These are phyloP conservation scores for Callopanchax toddi DNA, from an alignment of 2,113 vertebrate species.

Conservation along the genomic window DNA sequence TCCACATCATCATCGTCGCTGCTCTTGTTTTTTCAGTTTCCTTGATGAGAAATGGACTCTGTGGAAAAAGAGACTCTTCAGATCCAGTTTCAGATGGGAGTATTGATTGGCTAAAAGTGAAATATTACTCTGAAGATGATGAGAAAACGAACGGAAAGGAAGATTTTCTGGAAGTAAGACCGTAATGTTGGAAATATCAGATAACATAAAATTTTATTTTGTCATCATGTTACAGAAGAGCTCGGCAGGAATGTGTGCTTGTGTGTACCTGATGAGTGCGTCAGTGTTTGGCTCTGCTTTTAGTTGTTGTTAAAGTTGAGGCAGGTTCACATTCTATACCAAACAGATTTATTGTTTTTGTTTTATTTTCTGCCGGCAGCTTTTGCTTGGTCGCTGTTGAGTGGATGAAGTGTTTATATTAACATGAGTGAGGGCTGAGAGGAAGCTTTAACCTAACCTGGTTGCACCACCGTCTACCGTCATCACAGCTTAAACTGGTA, in stretches of 20 bases:
- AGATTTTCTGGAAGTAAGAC: neutral
- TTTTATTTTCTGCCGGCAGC: neutral
- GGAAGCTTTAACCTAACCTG: neutral
- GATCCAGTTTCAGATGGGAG: neutral
- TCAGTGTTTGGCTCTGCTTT: neutral
- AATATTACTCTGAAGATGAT: neutral
- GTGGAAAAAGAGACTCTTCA: neutral
- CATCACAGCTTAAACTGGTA: no score
- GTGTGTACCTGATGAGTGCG: neutral
- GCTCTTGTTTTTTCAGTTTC: neutral
- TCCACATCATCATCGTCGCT: neutral
- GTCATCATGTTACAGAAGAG: neutral
- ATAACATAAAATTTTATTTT: no score
- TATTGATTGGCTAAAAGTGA: neutral
- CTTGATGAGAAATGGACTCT: neutral
- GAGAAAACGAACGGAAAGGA: neutral
- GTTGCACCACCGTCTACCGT: no score
- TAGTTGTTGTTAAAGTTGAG: no score
- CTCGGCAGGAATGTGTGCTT: neutral
- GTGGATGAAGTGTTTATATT: neutral
- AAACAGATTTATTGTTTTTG: neutral
- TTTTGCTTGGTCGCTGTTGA: no score
- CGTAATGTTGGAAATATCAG: neutral
- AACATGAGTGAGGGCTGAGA: neutral
- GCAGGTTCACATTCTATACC: no score